Evolutionary conservation across 2,888 invertebrate species (phyloP).

Genomic region (Dicyrtoma fusca): DNA sequence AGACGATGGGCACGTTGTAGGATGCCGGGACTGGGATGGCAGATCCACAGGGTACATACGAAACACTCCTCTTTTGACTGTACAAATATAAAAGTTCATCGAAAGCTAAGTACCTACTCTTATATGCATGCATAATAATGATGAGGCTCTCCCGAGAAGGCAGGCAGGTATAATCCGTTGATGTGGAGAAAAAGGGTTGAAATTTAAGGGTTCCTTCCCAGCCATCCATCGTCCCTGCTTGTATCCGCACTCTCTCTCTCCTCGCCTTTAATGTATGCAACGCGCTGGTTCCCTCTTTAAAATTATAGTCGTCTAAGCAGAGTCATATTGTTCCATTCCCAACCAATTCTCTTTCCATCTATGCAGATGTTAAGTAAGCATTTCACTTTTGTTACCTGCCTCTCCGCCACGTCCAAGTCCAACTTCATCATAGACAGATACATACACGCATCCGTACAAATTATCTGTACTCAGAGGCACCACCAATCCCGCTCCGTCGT

Average conservation of each 20-base stretch:
- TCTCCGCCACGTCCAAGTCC: background rate
- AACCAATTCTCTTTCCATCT: conserved; percentile 14
- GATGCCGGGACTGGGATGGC: no score
- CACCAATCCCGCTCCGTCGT: no score
- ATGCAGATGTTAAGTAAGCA: conserved; percentile 15
- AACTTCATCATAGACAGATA: no score
- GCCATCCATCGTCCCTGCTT: background rate
- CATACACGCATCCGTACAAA: no score
- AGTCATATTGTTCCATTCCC: conserved; percentile 6
- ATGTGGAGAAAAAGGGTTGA: conserved; percentile 39
- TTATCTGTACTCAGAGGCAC: no score
- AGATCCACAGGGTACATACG: no score
- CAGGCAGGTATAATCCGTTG: conserved; percentile 1
- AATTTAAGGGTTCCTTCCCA: conserved; percentile 35
- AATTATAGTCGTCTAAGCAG: conserved; percentile 26
- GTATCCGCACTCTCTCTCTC: conserved; percentile 14
- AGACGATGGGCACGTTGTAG: no score
- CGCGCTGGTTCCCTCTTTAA: conserved; percentile 33
- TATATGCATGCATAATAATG: conserved; percentile 36
- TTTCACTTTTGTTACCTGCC: background rate
- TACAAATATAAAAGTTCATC: conserved; percentile 3
- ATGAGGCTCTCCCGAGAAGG: conserved; percentile 16
- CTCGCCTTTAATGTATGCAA: conserved; percentile 31
- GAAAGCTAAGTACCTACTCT: conserved; percentile 29
- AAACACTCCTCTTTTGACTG: background rate